These are phyloP conservation scores for Cepphus grylle DNA, from an alignment of 2,113 vertebrate species.

Conservation along the genomic window DNA sequence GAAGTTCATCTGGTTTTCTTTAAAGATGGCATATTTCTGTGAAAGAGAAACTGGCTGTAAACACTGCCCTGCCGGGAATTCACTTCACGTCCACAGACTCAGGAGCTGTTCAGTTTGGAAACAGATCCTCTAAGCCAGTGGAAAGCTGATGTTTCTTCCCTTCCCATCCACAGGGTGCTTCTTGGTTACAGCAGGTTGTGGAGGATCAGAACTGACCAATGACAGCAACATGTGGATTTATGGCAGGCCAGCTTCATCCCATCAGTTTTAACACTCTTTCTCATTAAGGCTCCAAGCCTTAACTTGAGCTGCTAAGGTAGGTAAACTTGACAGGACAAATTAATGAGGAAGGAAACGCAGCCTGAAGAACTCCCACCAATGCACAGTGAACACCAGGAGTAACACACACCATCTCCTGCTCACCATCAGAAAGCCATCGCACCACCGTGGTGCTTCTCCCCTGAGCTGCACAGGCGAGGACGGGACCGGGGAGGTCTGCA, in stretches of 20 bases:
- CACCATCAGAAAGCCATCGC: not conserved
- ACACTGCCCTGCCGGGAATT: not conserved
- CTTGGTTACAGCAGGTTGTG: not conserved
- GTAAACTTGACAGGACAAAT: not conserved
- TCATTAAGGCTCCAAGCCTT: not conserved
- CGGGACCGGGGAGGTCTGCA: not conserved
- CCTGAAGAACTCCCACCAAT: not conserved
- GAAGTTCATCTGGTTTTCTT: not conserved
- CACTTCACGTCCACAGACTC: not conserved
- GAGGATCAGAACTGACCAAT: not conserved
- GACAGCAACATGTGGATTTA: not conserved
- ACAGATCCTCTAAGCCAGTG: not conserved
- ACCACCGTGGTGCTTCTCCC: not conserved
- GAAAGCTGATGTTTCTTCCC: not conserved
- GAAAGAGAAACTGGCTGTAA: not conserved
- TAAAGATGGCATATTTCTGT: not conserved
- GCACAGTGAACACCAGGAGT: not conserved
- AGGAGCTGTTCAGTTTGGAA: not conserved
- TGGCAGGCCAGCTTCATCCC: not conserved
- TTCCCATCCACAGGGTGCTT: not conserved
- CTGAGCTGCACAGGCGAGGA: not conserved
- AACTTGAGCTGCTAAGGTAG: not conserved
- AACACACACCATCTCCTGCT: not conserved
- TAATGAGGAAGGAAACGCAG: not conserved
- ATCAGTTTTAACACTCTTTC: not conserved